These are phyloP conservation scores for Trichomalopsis sarcophagae DNA, from an alignment of 1,140 invertebrate genomes.

Conservation along the genomic window DNA sequence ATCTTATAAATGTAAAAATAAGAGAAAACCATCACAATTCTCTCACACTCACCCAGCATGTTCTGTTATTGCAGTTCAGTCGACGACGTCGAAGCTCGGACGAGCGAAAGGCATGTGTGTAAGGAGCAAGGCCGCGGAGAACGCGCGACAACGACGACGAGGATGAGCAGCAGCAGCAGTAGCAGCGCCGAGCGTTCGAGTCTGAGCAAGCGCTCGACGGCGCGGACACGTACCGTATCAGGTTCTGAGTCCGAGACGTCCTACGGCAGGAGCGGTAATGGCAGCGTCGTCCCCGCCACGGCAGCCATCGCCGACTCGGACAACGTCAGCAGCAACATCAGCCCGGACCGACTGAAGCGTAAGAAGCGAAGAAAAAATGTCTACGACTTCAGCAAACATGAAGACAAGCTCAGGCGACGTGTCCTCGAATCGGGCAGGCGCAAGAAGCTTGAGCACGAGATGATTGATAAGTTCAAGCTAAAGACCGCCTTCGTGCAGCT, in stretches of 20 bases:
- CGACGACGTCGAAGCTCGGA: not conserved
- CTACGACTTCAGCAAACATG: not conserved
- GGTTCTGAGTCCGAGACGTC: slow-evolving; percentile 24
- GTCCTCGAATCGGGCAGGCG: not conserved
- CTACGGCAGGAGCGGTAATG: not conserved
- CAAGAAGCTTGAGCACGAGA: not conserved
- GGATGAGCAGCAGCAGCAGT: slow-evolving; percentile 23
- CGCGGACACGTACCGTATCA: slow-evolving; percentile 27
- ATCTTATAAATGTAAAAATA: not conserved
- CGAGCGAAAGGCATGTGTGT: slow-evolving; percentile 46
- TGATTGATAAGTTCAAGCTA: slow-evolving; percentile 4
- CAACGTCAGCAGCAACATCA: not conserved
- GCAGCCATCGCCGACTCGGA: not conserved
- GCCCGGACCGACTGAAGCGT: slow-evolving; percentile 33
- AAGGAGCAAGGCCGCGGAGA: slow-evolving; percentile 31
- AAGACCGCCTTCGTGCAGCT: slow-evolving; percentile 24
- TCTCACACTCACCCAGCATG: not conserved
- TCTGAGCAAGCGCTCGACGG: slow-evolving; percentile 31
- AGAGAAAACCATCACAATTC: not conserved
- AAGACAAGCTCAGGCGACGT: not conserved
- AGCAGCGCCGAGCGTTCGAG: not conserved
- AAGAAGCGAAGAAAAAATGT: slow-evolving; percentile 49
- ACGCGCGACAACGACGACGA: slow-evolving; percentile 38
- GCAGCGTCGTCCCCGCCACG: not conserved
- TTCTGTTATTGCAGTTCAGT: slow-evolving; percentile 34